Evolutionary conservation across 2,888 invertebrate species (phyloP), one percentile per base, ranked within the genome.

Genomic region (Acholoe squamosa): DNA sequence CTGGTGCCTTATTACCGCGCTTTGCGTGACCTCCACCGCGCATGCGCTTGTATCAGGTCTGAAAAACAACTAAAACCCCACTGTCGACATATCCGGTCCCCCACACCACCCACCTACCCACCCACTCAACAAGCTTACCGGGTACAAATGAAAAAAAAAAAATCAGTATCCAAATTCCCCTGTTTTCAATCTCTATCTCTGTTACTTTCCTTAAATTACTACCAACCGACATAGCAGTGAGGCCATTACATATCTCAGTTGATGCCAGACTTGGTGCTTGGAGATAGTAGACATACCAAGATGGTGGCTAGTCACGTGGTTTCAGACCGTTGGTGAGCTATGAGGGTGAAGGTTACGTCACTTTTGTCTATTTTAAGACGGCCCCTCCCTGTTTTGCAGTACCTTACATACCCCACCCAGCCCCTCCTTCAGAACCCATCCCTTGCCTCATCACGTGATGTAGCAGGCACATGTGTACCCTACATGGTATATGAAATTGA

Each of bases 251-350:
- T n/a, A n/a, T n/a, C n/a, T n/a, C n/a, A n/a, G n/a, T n/a, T n/a
- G n/a, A n/a, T n/a, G n/a, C n/a, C n/a, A 10, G 43, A 43, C 5
- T 43, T 3, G 43, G 43, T 43, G 43, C 43, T 43, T 43, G 43
- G 43, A 43, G 43, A 43, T 3, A 7, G 43, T 43, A 43, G 43
- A 43, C 43, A 43, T 43, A 7, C 43, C 61, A 61, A 61, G 61
- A 61, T 61, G 61, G 61, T n/a, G 61, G 61, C 22, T 61, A n/a
- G 61, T 61, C 61, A 61, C 61, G 61, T 61, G 61, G 61, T 61
- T 19, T 0, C 22, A 3, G 61, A n/a, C 61, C 61, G 22, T 61
- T 61, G 61, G 61, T 61, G 61, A 61, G 61, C n/a, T 61, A 61
- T 61, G 61, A 61, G 61, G 61, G 61, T n/a, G 22, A 61, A 19